A percentile compares a stretch with the other conserved stretches of the same genome.
phyloP scores from a whole-genome alignment of 2,113 vertebrate species.

The Xenopus laevis region DNA sequence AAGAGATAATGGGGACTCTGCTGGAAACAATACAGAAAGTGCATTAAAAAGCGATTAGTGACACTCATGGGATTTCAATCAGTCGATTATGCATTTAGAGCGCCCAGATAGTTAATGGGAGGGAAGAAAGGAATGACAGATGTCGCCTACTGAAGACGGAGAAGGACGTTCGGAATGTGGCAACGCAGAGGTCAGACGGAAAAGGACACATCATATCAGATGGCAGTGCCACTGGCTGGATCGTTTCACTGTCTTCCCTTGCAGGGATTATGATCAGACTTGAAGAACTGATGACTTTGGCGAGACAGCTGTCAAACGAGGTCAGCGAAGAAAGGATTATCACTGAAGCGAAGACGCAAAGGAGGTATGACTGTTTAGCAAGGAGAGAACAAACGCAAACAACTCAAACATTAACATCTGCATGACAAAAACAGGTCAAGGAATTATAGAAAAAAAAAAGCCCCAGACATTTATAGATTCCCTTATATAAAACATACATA shows the following conservation, averaged over 20 bases:
- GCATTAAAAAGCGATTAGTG: constrained; percentile 43
- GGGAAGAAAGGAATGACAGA: constrained; percentile 32
- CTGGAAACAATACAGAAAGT: constrained; percentile 36
- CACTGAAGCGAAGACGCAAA: constrained; percentile 56
- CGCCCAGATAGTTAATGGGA: constrained; percentile 20
- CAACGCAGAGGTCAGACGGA: constrained; percentile 59
- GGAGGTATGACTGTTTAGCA: constrained; percentile 51
- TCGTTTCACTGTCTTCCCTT: constrained; percentile 62
- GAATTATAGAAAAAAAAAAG: constrained; percentile 37
- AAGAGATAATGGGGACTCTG: constrained; percentile 42
- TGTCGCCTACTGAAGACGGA: constrained; percentile 16
- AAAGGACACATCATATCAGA: constrained; percentile 59
- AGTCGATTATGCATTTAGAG: constrained; percentile 12
- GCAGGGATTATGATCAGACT: constrained; percentile 66
- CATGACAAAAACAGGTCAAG: constrained; percentile 43
- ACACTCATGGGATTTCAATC: constrained; percentile 19
- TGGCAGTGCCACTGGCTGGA: constrained; percentile 51
- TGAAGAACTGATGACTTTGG: constrained; percentile 63
- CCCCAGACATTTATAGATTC: too few species aligned
- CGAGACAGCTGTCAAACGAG: constrained; percentile 66
- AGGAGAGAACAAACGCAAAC: constrained; percentile 51
- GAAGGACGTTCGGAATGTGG: constrained; percentile 40
- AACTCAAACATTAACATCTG: constrained; percentile 52
- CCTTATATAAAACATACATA: too few species aligned
- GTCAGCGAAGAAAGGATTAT: constrained; percentile 67